Evolutionary conservation across 35 echinoderm and acorn worm genomes (phyloP), one percentile per base, ranked within the genome.

Genomic region (Acanthaster planci): DNA sequence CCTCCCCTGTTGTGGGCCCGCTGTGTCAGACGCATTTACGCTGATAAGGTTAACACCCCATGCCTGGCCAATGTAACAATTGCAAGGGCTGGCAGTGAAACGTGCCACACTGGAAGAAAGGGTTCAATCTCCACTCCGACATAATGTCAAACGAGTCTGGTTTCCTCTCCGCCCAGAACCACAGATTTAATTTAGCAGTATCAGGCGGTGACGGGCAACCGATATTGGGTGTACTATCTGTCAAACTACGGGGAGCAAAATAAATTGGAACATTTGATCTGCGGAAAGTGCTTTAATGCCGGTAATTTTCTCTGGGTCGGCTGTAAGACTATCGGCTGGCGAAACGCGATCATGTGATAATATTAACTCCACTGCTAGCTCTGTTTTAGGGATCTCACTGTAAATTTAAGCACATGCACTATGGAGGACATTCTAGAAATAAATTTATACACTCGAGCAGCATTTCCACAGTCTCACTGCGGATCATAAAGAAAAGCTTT

Each of bases 241-340:
- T 72, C 64, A 72, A 72, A 72, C 64, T 72, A 72, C 64, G 64
- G 64, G 64, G 64, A 72, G 64, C 64, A 72, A 72, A 72, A 72
- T 72, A 72, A 72, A 72, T 72, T 72, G 64, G 64, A 72, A 26
- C 64, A 72, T 72, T 34, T 26, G 29, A 72, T 26, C 64, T 26
- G 64, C 30, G 23, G 64, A 72, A 72, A 72, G 64, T 72, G 30
- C 64, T 72, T 72, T 27, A 72, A 72, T 72, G 34, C 64, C 42
- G 22, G 64, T 72, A 72, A 72, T 72, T 72, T 72, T 34, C 64
- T 34, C 64, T 72, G 15, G 64, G 64, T 29, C 30, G 64, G 64
- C 26, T 34, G 64, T 72, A 72, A 72, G 64, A 72, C 34, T 72
- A 72, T 72, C 64, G 64, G 64, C 7, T 34, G 34, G 22, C 30